Evolutionary conservation across 2,113 vertebrate species (phyloP).

Genomic region (Hypomesus transpacificus): DNA sequence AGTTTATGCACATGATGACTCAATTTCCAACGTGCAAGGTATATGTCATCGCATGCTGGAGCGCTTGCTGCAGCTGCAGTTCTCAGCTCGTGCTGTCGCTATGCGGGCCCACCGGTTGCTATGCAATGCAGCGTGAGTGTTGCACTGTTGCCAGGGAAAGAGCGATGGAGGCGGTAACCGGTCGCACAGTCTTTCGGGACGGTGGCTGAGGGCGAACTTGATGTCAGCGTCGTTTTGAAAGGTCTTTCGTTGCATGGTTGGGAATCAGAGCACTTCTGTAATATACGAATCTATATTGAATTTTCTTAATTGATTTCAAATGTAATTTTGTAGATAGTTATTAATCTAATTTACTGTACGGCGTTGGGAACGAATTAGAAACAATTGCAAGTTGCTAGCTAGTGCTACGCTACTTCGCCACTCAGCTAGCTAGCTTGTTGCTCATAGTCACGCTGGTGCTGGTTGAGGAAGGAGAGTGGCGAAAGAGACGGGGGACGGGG

Average conservation of each 20-base stretch:
- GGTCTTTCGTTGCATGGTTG: neutral
- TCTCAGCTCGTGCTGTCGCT: constrained; percentile 23
- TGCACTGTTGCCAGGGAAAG: constrained; percentile 36
- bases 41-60: constrained; percentile 19
- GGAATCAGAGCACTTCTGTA: neutral
- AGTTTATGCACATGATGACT: no score
- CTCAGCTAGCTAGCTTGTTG: constrained; percentile 24
- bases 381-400: neutral
- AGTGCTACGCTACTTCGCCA: neutral
- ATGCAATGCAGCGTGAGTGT: constrained; percentile 32
- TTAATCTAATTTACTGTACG: no score
- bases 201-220: constrained; percentile 29
- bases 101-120: constrained; percentile 34
- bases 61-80: constrained; percentile 10
- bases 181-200: constrained; percentile 34
- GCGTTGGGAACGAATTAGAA: no score
- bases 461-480: constrained; percentile 19
- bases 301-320: no score
- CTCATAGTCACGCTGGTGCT: neutral
- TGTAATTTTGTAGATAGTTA: no score
- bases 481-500: neutral
- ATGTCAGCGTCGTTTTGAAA: constrained; percentile 14
- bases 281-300: neutral
- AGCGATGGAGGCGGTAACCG: constrained; percentile 31
- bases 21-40: neutral